Percentiles rank a stretch among this genome's conserved stretches.
Conservation (phyloP, 2,797 vertebrate species). For the Chromis chromis region DNA sequence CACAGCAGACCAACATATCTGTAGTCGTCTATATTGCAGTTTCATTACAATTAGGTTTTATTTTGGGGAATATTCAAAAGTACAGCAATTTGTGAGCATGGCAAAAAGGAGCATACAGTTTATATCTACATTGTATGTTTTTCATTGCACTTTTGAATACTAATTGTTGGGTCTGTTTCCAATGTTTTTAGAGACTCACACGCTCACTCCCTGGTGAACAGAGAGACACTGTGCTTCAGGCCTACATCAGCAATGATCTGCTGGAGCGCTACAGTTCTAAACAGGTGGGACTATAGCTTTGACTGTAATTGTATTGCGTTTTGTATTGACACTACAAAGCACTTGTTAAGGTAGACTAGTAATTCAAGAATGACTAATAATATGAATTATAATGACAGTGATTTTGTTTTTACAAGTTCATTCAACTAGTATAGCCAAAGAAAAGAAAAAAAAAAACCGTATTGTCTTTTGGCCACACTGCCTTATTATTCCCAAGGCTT, state of each 20-base stretch:
- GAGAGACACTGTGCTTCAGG: conserved; percentile 93
- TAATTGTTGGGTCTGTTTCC: conserved; percentile 19
- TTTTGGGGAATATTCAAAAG: neutral
- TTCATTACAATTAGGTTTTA: neutral
- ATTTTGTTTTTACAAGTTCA: conserved; percentile 9
- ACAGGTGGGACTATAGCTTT: conserved; percentile 82
- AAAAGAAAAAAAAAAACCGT: conserved; percentile 8
- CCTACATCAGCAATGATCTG: conserved; percentile 94
- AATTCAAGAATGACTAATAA: neutral
- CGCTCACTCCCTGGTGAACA: conserved; percentile 95
- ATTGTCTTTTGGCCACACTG: neutral
- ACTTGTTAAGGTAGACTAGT: neutral
- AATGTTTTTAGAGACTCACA: conserved; percentile 89
- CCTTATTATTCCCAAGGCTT: conserved; percentile 35
- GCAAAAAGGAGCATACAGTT: neutral
- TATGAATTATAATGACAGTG: neutral
- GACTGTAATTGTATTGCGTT: neutral
- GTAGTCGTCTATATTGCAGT: neutral
- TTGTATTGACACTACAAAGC: neutral
- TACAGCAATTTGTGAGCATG: conserved; percentile 3
- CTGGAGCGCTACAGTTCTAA: conserved; percentile 85
- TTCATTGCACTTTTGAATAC: neutral
- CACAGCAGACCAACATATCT: no score
- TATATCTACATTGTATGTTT: neutral
- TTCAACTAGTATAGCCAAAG: conserved; percentile 2